These are phyloP conservation scores for Phocides pigmalion DNA, from an alignment of 1,140 invertebrate genomes.

Conservation along the genomic window DNA sequence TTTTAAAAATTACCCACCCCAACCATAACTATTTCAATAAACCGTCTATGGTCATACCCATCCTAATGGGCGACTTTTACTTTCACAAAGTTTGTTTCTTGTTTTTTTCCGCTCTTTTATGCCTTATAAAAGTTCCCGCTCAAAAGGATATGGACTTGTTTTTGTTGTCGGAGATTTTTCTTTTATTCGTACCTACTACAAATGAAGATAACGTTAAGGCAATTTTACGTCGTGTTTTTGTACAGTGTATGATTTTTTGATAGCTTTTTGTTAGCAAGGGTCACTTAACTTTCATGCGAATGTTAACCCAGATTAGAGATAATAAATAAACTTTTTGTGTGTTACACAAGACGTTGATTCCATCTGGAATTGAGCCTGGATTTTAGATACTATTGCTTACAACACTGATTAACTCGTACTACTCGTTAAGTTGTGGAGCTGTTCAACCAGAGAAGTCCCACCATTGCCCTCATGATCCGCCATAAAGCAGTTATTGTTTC, in stretches of 20 bases:
- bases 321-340: too few relatives aligned
- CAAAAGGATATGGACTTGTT: conserved; percentile 28
- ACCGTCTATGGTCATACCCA: conserved; percentile 66
- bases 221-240: not conserved
- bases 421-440: too few relatives aligned
- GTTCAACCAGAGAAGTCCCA: too few relatives aligned
- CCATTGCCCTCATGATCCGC: too few relatives aligned
- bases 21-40: conserved; percentile 78
- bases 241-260: not conserved
- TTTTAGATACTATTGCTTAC: too few relatives aligned
- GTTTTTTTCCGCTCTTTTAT: conserved; percentile 48
- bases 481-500: too few relatives aligned
- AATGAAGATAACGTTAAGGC: conserved; percentile 5
- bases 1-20: conserved; percentile 75
- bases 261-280: not conserved
- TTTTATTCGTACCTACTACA: conserved; percentile 16
- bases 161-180: conserved; percentile 19
- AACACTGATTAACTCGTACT: too few relatives aligned
- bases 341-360: too few relatives aligned
- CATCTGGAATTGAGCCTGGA: too few relatives aligned
- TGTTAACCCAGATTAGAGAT: not conserved
- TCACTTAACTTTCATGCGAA: not conserved
- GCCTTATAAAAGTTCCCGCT: conserved; percentile 27
- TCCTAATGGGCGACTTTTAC: conserved; percentile 71
- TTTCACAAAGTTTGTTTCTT: conserved; percentile 60